phyloP scores from a whole-genome alignment of 2,888 invertebrate species.

The Epinotia nisella region DNA sequence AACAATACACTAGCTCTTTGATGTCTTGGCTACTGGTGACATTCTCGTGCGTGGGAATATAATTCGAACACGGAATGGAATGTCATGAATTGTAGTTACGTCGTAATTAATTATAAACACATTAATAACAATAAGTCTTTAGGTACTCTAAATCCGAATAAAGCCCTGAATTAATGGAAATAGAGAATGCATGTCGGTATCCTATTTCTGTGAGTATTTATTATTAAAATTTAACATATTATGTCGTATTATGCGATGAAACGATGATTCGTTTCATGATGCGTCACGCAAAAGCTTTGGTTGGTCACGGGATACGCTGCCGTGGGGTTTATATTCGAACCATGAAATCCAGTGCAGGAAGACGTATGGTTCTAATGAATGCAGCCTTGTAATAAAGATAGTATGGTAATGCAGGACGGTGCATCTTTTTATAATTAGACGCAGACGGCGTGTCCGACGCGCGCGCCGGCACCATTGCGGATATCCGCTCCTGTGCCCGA shows the following conservation, averaged over 20 bases:
- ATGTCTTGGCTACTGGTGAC: constrained; percentile 1
- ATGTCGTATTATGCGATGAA: no score
- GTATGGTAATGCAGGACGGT: constrained; percentile 29
- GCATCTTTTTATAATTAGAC: constrained; percentile 50
- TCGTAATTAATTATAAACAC: no score
- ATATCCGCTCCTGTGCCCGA: constrained; percentile 69
- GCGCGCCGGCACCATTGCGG: constrained; percentile 64
- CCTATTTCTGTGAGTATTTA: no score
- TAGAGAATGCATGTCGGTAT: no score
- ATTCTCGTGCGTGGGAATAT: background rate
- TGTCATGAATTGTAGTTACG: background rate
- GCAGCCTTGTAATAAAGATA: constrained; percentile 39
- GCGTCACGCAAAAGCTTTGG: background rate
- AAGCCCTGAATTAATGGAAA: no score
- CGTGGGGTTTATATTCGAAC: constrained; percentile 3
- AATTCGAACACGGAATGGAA: background rate
- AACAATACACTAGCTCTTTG: constrained; percentile 8
- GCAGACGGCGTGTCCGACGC: constrained; percentile 52
- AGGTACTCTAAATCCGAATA: no score
- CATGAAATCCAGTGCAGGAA: constrained; percentile 28
- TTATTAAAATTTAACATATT: no score
- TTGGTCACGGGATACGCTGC: no score
- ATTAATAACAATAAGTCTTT: no score
- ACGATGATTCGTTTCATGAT: background rate
- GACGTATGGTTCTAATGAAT: constrained; percentile 19